Base-by-base conservation (phyloP, 2,888 invertebrate genomes). In the Bellardia bayeri region DNA sequence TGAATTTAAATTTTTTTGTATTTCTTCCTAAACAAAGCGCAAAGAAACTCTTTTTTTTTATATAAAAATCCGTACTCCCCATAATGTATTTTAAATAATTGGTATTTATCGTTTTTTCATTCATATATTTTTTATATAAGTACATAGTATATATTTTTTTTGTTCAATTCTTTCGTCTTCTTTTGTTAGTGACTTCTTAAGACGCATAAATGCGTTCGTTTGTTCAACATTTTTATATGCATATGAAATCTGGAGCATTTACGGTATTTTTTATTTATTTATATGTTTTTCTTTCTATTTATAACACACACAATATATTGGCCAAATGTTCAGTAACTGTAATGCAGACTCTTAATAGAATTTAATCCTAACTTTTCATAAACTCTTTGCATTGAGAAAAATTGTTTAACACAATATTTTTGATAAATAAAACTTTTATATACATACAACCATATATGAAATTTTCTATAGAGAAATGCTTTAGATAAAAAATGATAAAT, bases 181-280 rank as follows among this genome's bases (percentile, higher is more conserved):
- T 61, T 45, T 56, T 68, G 16, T 58, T 68, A 37, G 6, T 40
- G 45, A 9, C 45, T 56, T 75, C 9, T 74, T 37, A 40, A 49
- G 58, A 66, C 66, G 37, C n/a, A 61, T 51, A 66, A 45, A 75
- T 79, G 82, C 68, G 80, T 71, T 13, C 68, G 80, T 71, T 13
- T 45, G 79, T 82, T 80, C 45, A 16, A 71, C 42, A 54, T 54
- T 40, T 63, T 51, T 78, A 40, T 63, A 74, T 42, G 74, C 51
- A 37, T 40, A 56, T 33, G 11, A n/a, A 83, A 86, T 83, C 75
- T 86, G 58, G 86, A 86, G 64, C 86, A 86, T 58, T 82, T 86
- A 83, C 83, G 86, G 86, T 86, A 82, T 74, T 74, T 72, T 56
- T 63, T 58, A 40, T 45, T 71, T 71, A 51, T 69, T 51, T 54